These are phyloP conservation scores for Heliconius eleuchia DNA, from an alignment of 1,140 invertebrate species.

Conservation along the genomic window DNA sequence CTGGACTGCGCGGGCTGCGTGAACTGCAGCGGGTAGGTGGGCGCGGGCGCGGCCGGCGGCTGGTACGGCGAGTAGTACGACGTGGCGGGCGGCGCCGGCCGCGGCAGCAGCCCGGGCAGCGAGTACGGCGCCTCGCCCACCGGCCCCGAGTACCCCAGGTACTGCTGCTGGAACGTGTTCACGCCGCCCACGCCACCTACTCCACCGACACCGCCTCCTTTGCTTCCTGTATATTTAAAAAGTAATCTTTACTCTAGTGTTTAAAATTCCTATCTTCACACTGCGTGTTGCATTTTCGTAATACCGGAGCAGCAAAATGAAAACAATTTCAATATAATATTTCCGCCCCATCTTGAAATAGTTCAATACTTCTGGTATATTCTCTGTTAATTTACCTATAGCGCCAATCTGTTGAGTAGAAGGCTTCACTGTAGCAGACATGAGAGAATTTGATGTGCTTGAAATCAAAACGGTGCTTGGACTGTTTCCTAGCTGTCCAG, in stretches of 20 bases:
- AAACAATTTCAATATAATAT: too few relatives aligned
- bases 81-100: constrained; percentile 67
- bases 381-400: constrained; percentile 83
- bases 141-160: constrained; percentile 73
- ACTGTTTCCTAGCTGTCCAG: constrained; percentile 89
- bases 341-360: too few relatives aligned
- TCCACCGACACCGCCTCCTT: constrained; percentile 69
- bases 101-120: constrained; percentile 65
- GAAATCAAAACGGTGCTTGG: constrained; percentile 94
- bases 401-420: constrained; percentile 91
- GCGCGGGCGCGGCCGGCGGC: constrained; percentile 67
- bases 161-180: constrained; percentile 76
- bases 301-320: too few relatives aligned
- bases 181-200: constrained; percentile 65
- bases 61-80: constrained; percentile 75
- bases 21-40: constrained; percentile 74
- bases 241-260: neutral
- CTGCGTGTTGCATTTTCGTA: too few relatives aligned
- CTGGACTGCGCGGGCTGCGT: constrained; percentile 71
- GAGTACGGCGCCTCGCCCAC: constrained; percentile 73
- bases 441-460: constrained; percentile 92
- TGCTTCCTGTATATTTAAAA: constrained; percentile 55
- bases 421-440: constrained; percentile 94
- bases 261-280: too few relatives aligned
- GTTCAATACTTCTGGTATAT: neutral